Base-by-base conservation (phyloP, 2,797 vertebrate species). In the Avahi laniger region DNA sequence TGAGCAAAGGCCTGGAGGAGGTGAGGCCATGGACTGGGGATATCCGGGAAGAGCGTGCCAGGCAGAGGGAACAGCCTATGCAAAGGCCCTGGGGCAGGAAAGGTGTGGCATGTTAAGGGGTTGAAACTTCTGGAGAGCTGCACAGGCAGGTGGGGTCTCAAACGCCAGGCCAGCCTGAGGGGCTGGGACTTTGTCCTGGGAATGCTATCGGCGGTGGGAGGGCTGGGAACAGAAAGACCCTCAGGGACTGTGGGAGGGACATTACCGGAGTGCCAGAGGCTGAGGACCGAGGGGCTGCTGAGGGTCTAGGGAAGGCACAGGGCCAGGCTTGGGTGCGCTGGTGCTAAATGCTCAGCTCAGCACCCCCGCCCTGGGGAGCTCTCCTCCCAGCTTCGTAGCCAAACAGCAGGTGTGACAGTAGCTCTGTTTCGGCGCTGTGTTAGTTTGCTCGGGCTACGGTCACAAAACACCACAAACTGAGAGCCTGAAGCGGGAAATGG, bases 31-130 rank as follows among this genome's bases (percentile, higher is more conserved):
- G 48, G 67, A 2, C 2, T 10, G 35, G 57, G 12, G 33, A 7
- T 4, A 1, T 4, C 0, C 0, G n/a, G 48, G 70, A 65, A 67
- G 50, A 61, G 14, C 0, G 0, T 10, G 38, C 24, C 24, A 38
- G 52, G 46, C 22, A 1, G 5, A 26, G 38, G 24, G n/a, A 8
- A 59, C 26, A 76, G 75, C 33, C 46, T 38, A 57, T 87, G 91
- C 88, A 83, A 75, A 88, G 93, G 91, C 41, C 89, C 67, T 13
- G 83, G 15, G 83, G 67, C 91, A 89, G 92, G 48, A 63, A 84
- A 80, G 7, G 11, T 2, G 5, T 24, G 54, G 3, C 5, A 0
- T 4, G 2, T 61, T 52, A 24, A 87, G 38, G 76, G 9, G 1
- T 18, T 30, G 33, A 46, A 48, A 38, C n/a, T 72, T 80, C 30